Evolutionary conservation across 2,113 vertebrate species (phyloP).

Genomic region (Nestor notabilis): DNA sequence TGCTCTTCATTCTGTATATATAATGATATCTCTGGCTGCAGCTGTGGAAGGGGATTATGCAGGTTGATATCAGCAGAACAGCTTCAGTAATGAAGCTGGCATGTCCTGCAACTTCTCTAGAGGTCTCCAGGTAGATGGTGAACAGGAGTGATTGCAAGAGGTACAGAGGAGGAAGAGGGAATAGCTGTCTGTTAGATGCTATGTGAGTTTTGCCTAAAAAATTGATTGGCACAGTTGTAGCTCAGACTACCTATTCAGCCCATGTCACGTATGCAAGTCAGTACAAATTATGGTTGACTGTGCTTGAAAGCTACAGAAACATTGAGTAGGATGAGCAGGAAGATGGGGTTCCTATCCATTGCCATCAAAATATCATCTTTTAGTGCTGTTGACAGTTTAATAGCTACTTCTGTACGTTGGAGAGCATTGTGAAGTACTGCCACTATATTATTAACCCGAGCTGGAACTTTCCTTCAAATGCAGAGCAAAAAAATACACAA

Average conservation of each 20-base stretch:
- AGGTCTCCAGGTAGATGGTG: background rate
- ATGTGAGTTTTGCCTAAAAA: background rate
- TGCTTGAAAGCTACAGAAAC: conserved; percentile 49
- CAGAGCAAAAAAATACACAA: background rate
- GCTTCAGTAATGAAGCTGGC: background rate
- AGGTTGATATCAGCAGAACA: background rate
- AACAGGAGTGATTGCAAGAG: background rate
- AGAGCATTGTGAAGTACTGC: conserved; percentile 42
- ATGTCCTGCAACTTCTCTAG: background rate
- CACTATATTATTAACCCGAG: conserved; percentile 36
- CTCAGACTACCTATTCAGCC: background rate
- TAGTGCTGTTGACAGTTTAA: conserved; percentile 62
- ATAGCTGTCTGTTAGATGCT: background rate
- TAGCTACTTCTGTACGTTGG: conserved; percentile 33
- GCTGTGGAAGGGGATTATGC: background rate
- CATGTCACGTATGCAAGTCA: background rate
- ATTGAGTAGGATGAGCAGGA: conserved; percentile 6
- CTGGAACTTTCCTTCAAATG: conserved; percentile 32
- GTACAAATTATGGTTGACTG: conserved; percentile 53
- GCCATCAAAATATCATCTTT: conserved; percentile 59
- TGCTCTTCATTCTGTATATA: background rate
- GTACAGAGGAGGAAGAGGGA: background rate
- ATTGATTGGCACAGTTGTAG: background rate
- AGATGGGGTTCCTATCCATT: conserved; percentile 54
- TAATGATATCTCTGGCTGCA: conserved; percentile 23